A percentile compares a stretch with the other conserved stretches of the same genome.
These are phyloP conservation scores for Ceraclea dissimilis DNA, from an alignment of 2,888 invertebrate genomes.

Conservation along the genomic window DNA sequence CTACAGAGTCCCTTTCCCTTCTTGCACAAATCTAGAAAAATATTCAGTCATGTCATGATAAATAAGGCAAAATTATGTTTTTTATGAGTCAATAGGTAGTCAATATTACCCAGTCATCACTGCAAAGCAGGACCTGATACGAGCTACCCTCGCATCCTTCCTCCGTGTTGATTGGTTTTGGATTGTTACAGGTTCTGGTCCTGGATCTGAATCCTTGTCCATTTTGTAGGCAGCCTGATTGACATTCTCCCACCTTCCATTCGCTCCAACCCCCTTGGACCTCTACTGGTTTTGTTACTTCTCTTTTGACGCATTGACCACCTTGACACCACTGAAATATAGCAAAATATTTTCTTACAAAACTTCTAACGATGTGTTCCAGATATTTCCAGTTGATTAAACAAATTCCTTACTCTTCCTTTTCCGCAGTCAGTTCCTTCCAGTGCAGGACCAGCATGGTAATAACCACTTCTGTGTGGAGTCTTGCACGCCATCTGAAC, in stretches of 20 bases:
- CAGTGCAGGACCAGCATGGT: conserved; percentile 73
- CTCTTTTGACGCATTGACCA: conserved; percentile 51
- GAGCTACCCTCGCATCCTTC: conserved; percentile 55
- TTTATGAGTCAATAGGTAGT: too few species aligned
- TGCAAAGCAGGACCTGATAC: conserved; percentile 59
- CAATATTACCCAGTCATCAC: conserved; percentile 50
- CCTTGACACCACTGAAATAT: conserved; percentile 56
- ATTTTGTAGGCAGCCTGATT: conserved; percentile 58
- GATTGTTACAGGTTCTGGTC: conserved; percentile 50
- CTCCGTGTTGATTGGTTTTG: conserved; percentile 42
- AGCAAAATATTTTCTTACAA: background rate
- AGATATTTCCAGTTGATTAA: background rate
- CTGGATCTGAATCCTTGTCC: conserved; percentile 54
- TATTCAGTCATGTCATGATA: too few species aligned
- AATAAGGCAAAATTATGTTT: background rate
- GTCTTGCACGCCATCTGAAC: conserved; percentile 63
- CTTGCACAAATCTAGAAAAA: conserved; percentile 40
- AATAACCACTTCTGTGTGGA: conserved; percentile 65
- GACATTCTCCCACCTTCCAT: conserved; percentile 55
- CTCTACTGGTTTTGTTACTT: conserved; percentile 28
- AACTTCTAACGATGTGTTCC: too few species aligned
- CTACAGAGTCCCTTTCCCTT: conserved; percentile 45
- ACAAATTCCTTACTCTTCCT: conserved; percentile 43
- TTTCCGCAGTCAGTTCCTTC: conserved; percentile 69
- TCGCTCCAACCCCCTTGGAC: conserved; percentile 55